Percentiles rank a stretch among this genome's conserved stretches.
phyloP scores from a whole-genome alignment of 2,113 vertebrate species.

The Uropsilus gracilis region DNA sequence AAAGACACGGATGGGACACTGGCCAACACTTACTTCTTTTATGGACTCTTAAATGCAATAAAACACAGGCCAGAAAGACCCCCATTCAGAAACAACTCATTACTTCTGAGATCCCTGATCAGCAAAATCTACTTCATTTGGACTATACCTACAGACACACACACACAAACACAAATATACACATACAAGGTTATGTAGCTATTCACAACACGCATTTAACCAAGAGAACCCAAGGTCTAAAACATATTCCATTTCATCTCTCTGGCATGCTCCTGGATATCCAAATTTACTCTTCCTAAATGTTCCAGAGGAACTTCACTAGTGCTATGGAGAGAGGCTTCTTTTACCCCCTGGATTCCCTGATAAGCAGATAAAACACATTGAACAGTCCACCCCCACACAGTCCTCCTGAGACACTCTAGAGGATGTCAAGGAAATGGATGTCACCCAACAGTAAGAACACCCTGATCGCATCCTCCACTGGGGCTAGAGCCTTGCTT shows the following conservation, averaged over 20 bases:
- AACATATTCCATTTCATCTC: slow-evolving; percentile 7
- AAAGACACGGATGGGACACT: slow-evolving; percentile 11
- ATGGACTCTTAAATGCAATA: neutral
- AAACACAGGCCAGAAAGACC: neutral
- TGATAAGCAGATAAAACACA: slow-evolving; percentile 26
- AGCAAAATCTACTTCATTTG: slow-evolving; percentile 35
- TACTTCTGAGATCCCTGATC: neutral
- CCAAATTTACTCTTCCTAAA: slow-evolving; percentile 48
- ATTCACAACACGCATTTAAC: neutral
- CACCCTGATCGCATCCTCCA: neutral
- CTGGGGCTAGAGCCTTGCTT: neutral
- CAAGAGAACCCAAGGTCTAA: neutral
- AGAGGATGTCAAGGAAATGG: neutral
- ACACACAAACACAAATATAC: neutral
- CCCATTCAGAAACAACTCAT: slow-evolving; percentile 44
- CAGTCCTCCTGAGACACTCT: neutral
- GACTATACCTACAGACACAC: neutral
- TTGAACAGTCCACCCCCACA: slow-evolving; percentile 15
- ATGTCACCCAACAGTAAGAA: slow-evolving; percentile 12
- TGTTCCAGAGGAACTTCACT: slow-evolving; percentile 34
- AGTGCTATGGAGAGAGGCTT: neutral
- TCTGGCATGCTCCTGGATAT: slow-evolving; percentile 51
- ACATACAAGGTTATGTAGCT: neutral
- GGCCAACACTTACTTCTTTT: neutral
- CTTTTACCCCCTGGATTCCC: neutral